Base-by-base conservation (phyloP, 2,888 invertebrate genomes). In the Pseudococcus jackbeardsleyi region DNA sequence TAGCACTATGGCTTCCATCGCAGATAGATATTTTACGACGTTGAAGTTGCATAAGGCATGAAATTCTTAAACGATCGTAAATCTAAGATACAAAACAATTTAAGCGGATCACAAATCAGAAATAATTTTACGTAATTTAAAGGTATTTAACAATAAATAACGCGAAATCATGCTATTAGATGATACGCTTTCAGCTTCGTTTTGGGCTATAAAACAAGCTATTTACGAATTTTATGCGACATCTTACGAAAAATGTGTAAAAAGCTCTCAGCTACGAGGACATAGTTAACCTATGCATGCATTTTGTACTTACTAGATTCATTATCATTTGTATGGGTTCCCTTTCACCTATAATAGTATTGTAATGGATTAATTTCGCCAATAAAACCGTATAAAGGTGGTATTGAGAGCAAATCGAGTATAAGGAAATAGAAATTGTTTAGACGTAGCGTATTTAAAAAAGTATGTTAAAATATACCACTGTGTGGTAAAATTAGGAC, bases 121-220 rank as follows among this genome's bases (percentile, higher is more conserved):
- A 68, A 26, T 68, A 26, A 26, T 68, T 42, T 68, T 72, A 72
- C 72, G 72, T 33, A 72, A 72, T 72, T 17, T 72, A 12, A 33
- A 72, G 22, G 22, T 22, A 33, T 72, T 72, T 72, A 72, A 72
- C 72, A 72, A 72, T 72, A 72, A 72, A 72, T 72, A 72, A 72
- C 12, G 33, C 72, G 33, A 26, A 17, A 33, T 4, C 17, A 17
- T n/a, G 33, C 33, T 33, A 33, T 72, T 33, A 72, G 33, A 72
- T 17, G 72, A 72, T 33, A 33, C 72, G 72, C 33, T 72, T 68
- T 68, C 26, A 12, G 33, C 33, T 72, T 64, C 64, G 64, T 64
- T 64, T 22, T 22, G 9, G 33, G 72, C 7, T 17, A 17, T 72
- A 72, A 72, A 72, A 72, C 33, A 15, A 33, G 72, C 72, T 22